Base-by-base conservation (phyloP, 2,113 vertebrate genomes). In the Ctenomys sociabilis region DNA sequence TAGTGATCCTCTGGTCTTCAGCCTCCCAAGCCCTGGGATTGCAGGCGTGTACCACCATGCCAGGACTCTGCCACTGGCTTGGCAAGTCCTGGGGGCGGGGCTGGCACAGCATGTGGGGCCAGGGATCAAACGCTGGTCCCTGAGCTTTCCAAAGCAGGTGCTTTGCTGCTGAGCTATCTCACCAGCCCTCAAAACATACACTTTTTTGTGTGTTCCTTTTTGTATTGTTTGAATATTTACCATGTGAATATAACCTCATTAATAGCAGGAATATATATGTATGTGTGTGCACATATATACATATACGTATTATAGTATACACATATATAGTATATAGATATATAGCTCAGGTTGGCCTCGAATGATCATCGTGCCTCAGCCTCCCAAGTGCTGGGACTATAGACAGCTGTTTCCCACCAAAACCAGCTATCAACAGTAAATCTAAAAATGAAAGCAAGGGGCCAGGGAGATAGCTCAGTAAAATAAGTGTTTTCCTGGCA, bases 161-260 rank as follows among this genome's bases (percentile, higher is more conserved):
- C 52, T 54, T 54, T 16, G 14, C 52, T 16, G 14, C 52, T 54
- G 14, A 54, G 14, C 52, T 16, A 54, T 54, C 52, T 54, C 52
- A 13, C 52, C 52, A 3, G 52, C 52, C 52, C 52, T 49, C 49
- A 49, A 49, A 49, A 49, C 49, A 49, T 83, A 72, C 17, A 24
- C 30, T 5, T 68, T 40, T 87, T 16, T 73, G 4, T 54, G 77
- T 68, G 73, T 2, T 40, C 17, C 12, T 73, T 92, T 82, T 61
- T 64, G n/a, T 59, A 88, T 16, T 85, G 28, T 52, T 82, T 92
- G 28, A 85, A 70, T 90, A 87, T 90, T 93, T 80, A 91, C 43
- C 24, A 84, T 45, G 26, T 40, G 73, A 77, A 16, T 45, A 77
- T 45, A 77, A 75, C 24, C 5, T 77, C 43, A 45, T 1, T 73